Conservation (phyloP, 2,797 vertebrate species). For the Sebastes iracundus region DNA sequence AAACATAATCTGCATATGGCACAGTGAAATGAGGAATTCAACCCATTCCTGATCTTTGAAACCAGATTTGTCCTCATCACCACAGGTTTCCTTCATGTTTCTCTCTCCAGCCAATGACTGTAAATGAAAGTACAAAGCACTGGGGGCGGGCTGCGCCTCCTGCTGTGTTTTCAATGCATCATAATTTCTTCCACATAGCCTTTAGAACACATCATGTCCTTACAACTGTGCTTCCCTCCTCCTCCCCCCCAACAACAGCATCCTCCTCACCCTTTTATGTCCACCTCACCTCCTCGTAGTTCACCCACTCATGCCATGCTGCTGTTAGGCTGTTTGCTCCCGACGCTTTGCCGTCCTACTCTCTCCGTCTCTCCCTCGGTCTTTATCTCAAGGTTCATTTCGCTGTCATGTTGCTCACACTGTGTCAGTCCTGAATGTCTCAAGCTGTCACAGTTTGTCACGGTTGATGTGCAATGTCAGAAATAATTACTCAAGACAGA, state of each 20-base stretch:
- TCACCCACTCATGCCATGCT: constrained; percentile 3
- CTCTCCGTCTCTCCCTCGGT: not conserved
- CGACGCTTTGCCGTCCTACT: constrained; percentile 8
- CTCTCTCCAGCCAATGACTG: not conserved
- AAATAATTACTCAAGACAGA: constrained; percentile 53
- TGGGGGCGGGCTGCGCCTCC: not conserved
- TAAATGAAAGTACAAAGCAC: not conserved
- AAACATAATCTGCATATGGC: not conserved
- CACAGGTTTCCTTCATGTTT: not conserved
- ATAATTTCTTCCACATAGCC: constrained; percentile 18
- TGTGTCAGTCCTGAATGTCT: constrained; percentile 55
- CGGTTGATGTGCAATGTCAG: constrained; percentile 51
- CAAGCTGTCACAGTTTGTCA: constrained; percentile 62
- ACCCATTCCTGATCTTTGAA: not conserved
- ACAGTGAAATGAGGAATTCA: not conserved
- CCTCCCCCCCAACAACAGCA: not conserved
- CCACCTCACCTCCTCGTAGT: constrained; percentile 34
- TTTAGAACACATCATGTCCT: not conserved
- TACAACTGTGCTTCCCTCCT: not conserved
- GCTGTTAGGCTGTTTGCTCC: constrained; percentile 26
- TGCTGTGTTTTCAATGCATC: constrained; percentile 44
- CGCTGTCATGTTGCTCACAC: constrained; percentile 37
- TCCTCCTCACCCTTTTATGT: constrained; percentile 36
- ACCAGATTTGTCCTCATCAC: not conserved
- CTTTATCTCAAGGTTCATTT: constrained; percentile 51